These are phyloP conservation scores for Drosophila meridionalis DNA, from an alignment of 2,888 invertebrate species.

Conservation along the genomic window DNA sequence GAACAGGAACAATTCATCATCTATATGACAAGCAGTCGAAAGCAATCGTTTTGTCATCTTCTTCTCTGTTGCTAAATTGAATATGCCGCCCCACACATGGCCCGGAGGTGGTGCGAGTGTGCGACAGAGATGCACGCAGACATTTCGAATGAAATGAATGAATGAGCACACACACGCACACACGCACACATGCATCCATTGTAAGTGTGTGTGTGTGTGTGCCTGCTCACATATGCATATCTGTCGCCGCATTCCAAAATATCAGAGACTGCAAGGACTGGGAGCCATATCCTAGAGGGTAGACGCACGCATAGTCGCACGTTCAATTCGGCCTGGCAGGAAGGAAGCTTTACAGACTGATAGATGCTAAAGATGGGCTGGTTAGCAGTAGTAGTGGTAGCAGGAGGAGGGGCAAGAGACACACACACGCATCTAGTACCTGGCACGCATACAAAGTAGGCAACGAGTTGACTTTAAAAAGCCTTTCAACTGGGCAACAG, in stretches of 20 bases:
- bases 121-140: constrained; percentile 43
- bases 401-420: not conserved
- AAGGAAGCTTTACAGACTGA: constrained; percentile 78
- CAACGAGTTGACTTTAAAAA: constrained; percentile 74
- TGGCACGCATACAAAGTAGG: constrained; percentile 77
- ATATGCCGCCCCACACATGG: constrained; percentile 70
- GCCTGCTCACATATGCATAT: constrained; percentile 71
- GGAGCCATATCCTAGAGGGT: constrained; percentile 10
- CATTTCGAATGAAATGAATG: constrained; percentile 72
- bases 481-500: constrained; percentile 43
- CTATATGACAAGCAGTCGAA: constrained; percentile 83
- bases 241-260: constrained; percentile 77
- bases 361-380: constrained; percentile 71
- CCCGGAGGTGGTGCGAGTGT: not conserved
- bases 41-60: constrained; percentile 85
- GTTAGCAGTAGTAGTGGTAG: constrained; percentile 36
- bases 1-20: constrained; percentile 80
- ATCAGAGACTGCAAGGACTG: constrained; percentile 47
- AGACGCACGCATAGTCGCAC: constrained; percentile 70
- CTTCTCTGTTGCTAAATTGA: constrained; percentile 84
- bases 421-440: constrained; percentile 25
- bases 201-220: constrained; percentile 25
- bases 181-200: constrained; percentile 40
- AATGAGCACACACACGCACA: constrained; percentile 61
- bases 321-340: constrained; percentile 66